Percentiles rank a stretch among this genome's conserved stretches.
These are phyloP conservation scores for Tethea ocularis DNA, from an alignment of 2,888 invertebrate genomes.

Conservation along the genomic window DNA sequence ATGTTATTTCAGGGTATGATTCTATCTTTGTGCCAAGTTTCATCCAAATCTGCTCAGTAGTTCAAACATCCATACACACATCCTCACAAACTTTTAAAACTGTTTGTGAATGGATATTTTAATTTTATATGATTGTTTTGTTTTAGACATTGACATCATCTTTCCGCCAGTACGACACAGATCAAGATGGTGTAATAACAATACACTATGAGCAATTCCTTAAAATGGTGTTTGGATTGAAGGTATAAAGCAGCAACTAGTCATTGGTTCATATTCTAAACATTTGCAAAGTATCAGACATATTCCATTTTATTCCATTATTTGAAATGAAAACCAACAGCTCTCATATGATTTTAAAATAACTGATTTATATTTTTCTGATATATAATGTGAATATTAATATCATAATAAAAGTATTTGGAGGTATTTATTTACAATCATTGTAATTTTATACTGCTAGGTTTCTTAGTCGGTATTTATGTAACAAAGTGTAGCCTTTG, in stretches of 20 bases:
- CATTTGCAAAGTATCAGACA: not conserved
- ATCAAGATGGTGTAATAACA: slow-evolving; percentile 97
- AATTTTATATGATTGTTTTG: slow-evolving; percentile 17
- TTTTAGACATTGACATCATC: slow-evolving; percentile 94
- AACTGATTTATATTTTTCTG: not conserved
- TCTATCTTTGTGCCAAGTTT: no score
- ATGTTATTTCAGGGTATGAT: no score
- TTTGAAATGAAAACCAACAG: not conserved
- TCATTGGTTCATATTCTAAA: not conserved
- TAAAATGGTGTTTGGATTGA: slow-evolving; percentile 93
- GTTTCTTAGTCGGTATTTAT: not conserved
- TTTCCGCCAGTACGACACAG: slow-evolving; percentile 94
- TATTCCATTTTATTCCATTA: not conserved
- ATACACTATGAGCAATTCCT: slow-evolving; percentile 98
- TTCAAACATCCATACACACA: no score
- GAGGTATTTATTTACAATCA: not conserved
- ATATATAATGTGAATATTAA: no score
- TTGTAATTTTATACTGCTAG: not conserved
- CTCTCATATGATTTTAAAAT: not conserved
- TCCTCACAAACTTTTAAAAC: no score
- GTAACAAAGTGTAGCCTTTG: not conserved
- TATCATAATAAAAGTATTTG: not conserved
- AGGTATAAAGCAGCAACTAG: slow-evolving; percentile 78
- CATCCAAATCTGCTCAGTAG: no score
- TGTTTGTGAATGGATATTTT: not conserved